A percentile compares a stretch with the other conserved stretches of the same genome.
Evolutionary conservation across 2,888 invertebrate genomes (phyloP).

Genomic region (Dasysyrphus albostriatus): DNA sequence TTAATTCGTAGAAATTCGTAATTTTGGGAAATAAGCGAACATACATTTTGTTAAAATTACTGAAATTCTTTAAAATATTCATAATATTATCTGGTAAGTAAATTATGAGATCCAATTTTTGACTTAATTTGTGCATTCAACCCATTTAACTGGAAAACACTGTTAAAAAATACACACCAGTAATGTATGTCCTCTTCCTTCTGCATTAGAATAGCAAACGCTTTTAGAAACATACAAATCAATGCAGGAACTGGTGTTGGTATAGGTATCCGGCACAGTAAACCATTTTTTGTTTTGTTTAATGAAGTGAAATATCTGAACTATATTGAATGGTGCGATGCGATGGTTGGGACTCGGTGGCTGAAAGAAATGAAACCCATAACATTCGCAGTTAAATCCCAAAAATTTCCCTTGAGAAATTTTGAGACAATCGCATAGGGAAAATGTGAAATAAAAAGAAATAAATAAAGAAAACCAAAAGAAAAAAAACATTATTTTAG

Average conservation of each 20-base stretch:
- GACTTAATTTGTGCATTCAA: background rate
- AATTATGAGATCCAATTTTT: too few species aligned
- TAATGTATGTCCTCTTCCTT: background rate
- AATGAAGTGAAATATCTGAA: slow-evolving; percentile 56
- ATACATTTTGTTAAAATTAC: too few species aligned
- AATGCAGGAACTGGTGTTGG: background rate
- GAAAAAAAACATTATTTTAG: background rate
- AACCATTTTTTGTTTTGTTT: slow-evolving; percentile 45
- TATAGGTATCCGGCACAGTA: too few species aligned
- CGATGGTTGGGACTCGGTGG: slow-evolving; percentile 30
- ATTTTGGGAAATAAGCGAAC: too few species aligned
- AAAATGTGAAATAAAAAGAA: slow-evolving; percentile 12
- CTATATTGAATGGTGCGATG: slow-evolving; percentile 46
- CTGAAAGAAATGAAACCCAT: background rate
- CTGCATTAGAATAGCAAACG: slow-evolving; percentile 20
- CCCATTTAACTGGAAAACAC: background rate
- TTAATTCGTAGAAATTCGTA: too few species aligned
- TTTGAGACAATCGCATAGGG: slow-evolving; percentile 44
- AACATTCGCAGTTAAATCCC: slow-evolving; percentile 14
- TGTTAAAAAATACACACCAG: background rate
- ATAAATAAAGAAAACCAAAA: background rate
- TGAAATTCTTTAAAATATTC: too few species aligned
- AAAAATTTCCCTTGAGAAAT: slow-evolving; percentile 63
- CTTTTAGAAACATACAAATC: slow-evolving; percentile 50
- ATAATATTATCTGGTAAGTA: too few species aligned